Conservation (phyloP, 2,888 invertebrate species). For the Catocala sponsa region DNA sequence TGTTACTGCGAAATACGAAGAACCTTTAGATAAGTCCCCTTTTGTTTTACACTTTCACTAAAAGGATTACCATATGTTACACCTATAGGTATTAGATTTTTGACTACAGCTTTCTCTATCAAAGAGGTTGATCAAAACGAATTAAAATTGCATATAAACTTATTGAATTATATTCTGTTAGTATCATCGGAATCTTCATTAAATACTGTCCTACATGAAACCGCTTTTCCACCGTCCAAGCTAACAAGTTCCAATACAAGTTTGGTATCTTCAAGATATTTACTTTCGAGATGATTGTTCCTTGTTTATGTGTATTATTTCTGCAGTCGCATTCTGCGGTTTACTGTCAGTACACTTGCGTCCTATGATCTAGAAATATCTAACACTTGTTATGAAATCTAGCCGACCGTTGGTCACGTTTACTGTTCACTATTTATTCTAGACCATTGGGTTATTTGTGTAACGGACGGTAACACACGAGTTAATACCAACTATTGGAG, state of each 20-base stretch:
- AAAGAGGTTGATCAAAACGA: background rate
- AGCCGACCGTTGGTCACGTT: slow-evolving; percentile 72
- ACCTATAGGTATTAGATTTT: slow-evolving; percentile 4
- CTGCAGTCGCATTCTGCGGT: slow-evolving; percentile 56
- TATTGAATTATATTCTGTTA: slow-evolving; percentile 2
- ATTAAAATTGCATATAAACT: background rate
- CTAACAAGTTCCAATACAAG: slow-evolving; percentile 13
- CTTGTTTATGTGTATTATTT: slow-evolving; percentile 20
- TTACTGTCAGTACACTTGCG: slow-evolving; percentile 57
- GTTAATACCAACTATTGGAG: slow-evolving; percentile 26
- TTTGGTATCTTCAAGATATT: slow-evolving; percentile 25
- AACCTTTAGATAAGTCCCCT: slow-evolving; percentile 51
- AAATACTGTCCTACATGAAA: background rate
- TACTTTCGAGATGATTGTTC: slow-evolving; percentile 25
- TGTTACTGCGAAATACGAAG: slow-evolving; percentile 49
- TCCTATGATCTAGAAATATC: slow-evolving; percentile 76
- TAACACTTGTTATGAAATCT: slow-evolving; percentile 75
- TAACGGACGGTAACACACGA: slow-evolving; percentile 47
- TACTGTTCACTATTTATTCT: slow-evolving; percentile 53
- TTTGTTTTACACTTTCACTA: slow-evolving; percentile 44
- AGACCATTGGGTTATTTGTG: slow-evolving; percentile 56
- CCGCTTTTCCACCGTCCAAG: background rate
- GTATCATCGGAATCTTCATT: slow-evolving; percentile 13
- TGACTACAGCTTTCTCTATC: slow-evolving; percentile 22
- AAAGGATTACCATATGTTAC: slow-evolving; percentile 18